Conservation (phyloP, 2,797 vertebrate genomes). For the Macropodus opercularis region DNA sequence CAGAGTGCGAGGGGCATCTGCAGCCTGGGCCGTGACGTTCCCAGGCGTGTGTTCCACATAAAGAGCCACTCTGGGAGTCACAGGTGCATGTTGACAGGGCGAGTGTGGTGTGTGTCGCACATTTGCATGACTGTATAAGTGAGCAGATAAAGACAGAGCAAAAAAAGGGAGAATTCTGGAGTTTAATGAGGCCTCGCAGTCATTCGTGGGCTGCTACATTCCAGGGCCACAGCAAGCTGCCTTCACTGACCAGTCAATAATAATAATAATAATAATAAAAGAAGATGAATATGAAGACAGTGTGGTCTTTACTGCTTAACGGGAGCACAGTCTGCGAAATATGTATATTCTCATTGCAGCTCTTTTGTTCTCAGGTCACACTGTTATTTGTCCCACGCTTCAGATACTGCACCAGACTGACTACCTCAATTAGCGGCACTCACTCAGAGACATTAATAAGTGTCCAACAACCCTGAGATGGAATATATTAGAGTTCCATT, state of each 20-base stretch:
- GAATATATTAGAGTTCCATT: conserved; percentile 76
- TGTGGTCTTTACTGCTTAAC: no score
- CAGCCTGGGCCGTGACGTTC: conserved; percentile 64
- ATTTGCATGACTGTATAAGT: conserved; percentile 28
- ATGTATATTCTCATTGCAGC: conserved; percentile 51
- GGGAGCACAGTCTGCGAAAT: conserved; percentile 55
- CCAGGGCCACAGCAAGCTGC: conserved; percentile 41
- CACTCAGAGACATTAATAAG: conserved; percentile 74
- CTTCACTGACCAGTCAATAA: conserved; percentile 25
- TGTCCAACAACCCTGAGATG: conserved; percentile 65
- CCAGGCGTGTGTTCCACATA: conserved; percentile 75
- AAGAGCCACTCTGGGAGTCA: conserved; percentile 64
- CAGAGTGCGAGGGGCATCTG: conserved; percentile 65
- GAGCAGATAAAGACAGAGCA: conserved; percentile 41
- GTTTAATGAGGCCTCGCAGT: conserved; percentile 62
- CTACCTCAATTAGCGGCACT: conserved; percentile 74
- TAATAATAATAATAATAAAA: no score
- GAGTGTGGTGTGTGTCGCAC: conserved; percentile 24
- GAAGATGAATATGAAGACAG: conserved; percentile 28
- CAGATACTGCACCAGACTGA: conserved; percentile 61
- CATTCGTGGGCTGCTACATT: conserved; percentile 57
- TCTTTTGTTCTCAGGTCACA: conserved; percentile 68
- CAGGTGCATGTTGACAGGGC: conserved; percentile 69
- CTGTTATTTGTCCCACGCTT: conserved; percentile 70
- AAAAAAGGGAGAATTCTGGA: conserved; percentile 55